Base-by-base conservation (phyloP, 2,113 vertebrate species). In the Hucho hucho region DNA sequence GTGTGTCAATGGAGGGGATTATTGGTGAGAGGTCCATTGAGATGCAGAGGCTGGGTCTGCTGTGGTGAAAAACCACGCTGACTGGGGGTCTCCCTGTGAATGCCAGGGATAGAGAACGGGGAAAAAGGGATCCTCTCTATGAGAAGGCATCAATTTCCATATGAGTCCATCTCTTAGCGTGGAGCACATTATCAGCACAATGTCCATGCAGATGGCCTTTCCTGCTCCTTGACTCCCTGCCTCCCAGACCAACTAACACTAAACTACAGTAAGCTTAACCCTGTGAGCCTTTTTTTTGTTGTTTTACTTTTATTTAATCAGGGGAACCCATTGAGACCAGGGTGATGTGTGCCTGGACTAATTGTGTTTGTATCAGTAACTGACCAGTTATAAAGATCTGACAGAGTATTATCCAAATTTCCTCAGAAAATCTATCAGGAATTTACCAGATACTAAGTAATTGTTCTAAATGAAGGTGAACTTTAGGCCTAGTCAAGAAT, bases 181-280 rank as follows among this genome's bases (percentile, higher is more conserved):
- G 65, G 80, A 80, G 79, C 75, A 74, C 77, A 83, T 85, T 89
- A 87, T 73, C 88, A 87, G 79, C 77, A 90, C 87, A 91, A 91
- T 79, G 78, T 78, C 63, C 67, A 77, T 75, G 85, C 89, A 90
- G 85, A 90, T 90, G 83, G 79, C 70, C 81, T 78, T 76, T 77
- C 53, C 79, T 87, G 73, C 80, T 74, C 7, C 7, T 2, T 7
- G 32, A 1, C 32, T 37, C 37, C 82, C 43, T 25, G 37, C 7
- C 37, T 24, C 20, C 37, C 9, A 11, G 37, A 11, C 37, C 7
- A 43, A 43, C 37, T 43, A 43, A 43, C 37, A 43, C 37, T 43
- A 2, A 43, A 43, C 37, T 43, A 43, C 37, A 43, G 37, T 43
- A 43, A 11, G 9, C 37, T 43, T 43, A 43, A 43, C 9, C 37